phyloP scores from a whole-genome alignment of 64 coral and sea anemone species.

The Platygyra sinensis region DNA sequence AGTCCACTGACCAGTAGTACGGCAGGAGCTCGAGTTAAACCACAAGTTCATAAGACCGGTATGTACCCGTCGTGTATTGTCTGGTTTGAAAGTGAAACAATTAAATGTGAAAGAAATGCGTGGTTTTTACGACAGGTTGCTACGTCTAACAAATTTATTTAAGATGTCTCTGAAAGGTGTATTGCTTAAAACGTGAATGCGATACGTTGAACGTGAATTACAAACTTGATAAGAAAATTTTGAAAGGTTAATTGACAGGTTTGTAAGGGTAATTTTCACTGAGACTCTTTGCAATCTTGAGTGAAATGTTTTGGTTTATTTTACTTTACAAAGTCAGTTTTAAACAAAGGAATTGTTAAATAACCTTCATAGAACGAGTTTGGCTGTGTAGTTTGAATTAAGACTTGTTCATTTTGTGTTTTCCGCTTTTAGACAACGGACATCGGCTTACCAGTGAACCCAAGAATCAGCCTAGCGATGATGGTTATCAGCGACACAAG shows the following conservation, averaged over 20 bases:
- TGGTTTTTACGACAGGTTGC: not conserved
- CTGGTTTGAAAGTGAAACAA: not conserved
- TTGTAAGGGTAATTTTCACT: not conserved
- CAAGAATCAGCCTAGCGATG: not conserved
- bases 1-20: not conserved
- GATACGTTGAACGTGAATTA: not conserved
- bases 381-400: too few species aligned
- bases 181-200: not conserved
- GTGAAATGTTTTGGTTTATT: not conserved
- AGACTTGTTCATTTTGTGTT: not conserved
- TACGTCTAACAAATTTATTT: not conserved
- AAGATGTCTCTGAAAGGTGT: not conserved
- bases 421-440: not conserved
- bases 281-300: not conserved
- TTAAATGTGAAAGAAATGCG: not conserved
- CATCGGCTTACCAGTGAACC: not conserved
- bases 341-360: not conserved
- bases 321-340: not conserved
- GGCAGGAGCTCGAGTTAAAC: not conserved
- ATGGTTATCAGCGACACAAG: not conserved
- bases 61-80: constrained; percentile 22
- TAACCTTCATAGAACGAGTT: too few species aligned
- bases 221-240: not conserved
- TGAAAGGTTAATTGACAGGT: too few species aligned
- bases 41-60: not conserved